Base-by-base conservation (phyloP, 1,140 invertebrate genomes). In the Sycophaga agraensis region DNA sequence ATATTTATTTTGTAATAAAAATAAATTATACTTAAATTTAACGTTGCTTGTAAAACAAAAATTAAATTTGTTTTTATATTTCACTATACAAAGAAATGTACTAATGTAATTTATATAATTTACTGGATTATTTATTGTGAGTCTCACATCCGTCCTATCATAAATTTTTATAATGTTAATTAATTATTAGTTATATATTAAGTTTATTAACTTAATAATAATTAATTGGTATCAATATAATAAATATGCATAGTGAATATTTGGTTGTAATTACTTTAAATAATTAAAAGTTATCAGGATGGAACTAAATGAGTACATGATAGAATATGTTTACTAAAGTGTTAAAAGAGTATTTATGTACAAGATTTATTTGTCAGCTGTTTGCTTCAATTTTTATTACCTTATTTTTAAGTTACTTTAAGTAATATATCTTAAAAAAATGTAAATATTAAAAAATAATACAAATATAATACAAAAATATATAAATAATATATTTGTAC, bases 371-470 rank as follows among this genome's bases (percentile, higher is more conserved):
- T n/a, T n/a, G n/a, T n/a, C n/a, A n/a, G n/a, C n/a, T n/a, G n/a
- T n/a, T n/a, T n/a, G n/a, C n/a, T n/a, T n/a, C n/a, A n/a, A n/a
- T n/a, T n/a, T n/a, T n/a, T n/a, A n/a, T n/a, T n/a, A 53, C 21
- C 34, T 28, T 42, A 56, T 6, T 56, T 42, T 7, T 42, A 17
- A 56, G 46, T 51, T 43, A 65, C 46, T 39, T 34, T 6, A 22
- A 37, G 61, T 61, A 35, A 61, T 65, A 57, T 57, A 57, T 61
- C 53, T 45, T 28, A 56, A 37, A 56, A 51, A 37, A 53, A 51
- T 65, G 53, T 60, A 49, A 16, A 59, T 65, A 60, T 48, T 24
- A 45, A 56, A 42, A 31, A 56, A 61, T 19, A 60, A 57, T 57
- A 57, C 48, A 63, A 57, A 37, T 42, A 63, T 37, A 45, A 58